Conservation (phyloP, 2,888 invertebrate species). For the Cephus nigrinus region DNA sequence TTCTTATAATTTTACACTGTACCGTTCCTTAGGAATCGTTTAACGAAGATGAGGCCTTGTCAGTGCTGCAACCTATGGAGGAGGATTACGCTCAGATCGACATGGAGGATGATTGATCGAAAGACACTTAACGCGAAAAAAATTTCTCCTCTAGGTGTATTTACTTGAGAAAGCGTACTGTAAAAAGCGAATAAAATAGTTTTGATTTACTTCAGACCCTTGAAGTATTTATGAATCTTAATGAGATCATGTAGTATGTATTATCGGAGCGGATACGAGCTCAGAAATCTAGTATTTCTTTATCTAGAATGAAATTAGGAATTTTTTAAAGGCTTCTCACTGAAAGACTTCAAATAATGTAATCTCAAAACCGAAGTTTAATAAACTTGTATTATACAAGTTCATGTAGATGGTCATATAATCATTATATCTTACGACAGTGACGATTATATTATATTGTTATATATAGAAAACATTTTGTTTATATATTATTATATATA, state of each 20-base stretch:
- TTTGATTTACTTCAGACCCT: slow-evolving; percentile 14
- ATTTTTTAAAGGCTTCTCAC: too few relatives aligned
- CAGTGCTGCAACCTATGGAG: slow-evolving; percentile 46
- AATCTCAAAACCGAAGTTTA: too few relatives aligned
- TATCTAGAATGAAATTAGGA: neutral
- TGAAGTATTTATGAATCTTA: neutral
- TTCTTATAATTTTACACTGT: neutral
- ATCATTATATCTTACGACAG: slow-evolving; percentile 36
- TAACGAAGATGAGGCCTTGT: slow-evolving; percentile 52
- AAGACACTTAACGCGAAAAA: neutral
- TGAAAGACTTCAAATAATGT: too few relatives aligned
- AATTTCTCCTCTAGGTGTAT: slow-evolving; percentile 13
- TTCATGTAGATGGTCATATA: slow-evolving; percentile 28
- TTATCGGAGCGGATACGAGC: neutral
- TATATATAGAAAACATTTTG: slow-evolving; percentile 42
- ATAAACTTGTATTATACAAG: slow-evolving; percentile 19
- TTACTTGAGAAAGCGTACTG: slow-evolving; percentile 27
- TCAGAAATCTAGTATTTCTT: neutral
- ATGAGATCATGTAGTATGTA: neutral
- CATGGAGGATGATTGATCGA: slow-evolving; percentile 41
- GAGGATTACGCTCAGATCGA: slow-evolving; percentile 54
- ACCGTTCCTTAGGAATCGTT: slow-evolving; percentile 51
- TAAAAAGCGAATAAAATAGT: slow-evolving; percentile 24
- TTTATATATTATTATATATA: slow-evolving; percentile 35
- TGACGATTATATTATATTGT: slow-evolving; percentile 29